These are phyloP conservation scores for Ectropis crepuscularia DNA, from an alignment of 2,888 invertebrate genomes.

Conservation along the genomic window DNA sequence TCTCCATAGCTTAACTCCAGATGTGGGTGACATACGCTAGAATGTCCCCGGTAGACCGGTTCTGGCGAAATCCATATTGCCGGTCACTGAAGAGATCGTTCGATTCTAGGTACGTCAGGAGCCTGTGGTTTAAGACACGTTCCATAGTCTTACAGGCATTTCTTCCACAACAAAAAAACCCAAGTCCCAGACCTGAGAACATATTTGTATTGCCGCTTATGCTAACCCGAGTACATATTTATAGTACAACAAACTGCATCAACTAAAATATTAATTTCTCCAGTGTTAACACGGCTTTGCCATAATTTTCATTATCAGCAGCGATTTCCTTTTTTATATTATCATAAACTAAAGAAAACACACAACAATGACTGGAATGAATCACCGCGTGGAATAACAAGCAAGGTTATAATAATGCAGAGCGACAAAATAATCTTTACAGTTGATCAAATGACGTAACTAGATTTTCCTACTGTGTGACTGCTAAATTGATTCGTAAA, in stretches of 20 bases:
- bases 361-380: conserved; percentile 13
- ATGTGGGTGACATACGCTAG: too few relatives aligned
- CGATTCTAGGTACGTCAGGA: too few relatives aligned
- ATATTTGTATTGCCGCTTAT: too few relatives aligned
- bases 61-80: too few relatives aligned
- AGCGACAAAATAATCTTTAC: not conserved
- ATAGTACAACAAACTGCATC: not conserved
- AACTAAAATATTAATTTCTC: conserved; percentile 4
- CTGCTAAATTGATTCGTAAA: not conserved
- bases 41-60: too few relatives aligned
- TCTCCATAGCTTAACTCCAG: too few relatives aligned
- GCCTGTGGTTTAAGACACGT: too few relatives aligned
- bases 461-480: not conserved
- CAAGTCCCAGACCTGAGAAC: too few relatives aligned
- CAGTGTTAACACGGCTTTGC: conserved; percentile 12
- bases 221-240: too few relatives aligned
- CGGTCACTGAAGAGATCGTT: too few relatives aligned
- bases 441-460: conserved; percentile 1
- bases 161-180: too few relatives aligned
- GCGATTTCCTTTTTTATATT: conserved; percentile 27
- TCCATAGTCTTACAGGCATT: too few relatives aligned
- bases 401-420: conserved; percentile 9
- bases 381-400: conserved; percentile 7
- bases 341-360: conserved; percentile 18
- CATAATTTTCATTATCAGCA: conserved; percentile 19